Percentiles rank a stretch among this genome's conserved stretches.
phyloP scores from a whole-genome alignment of 1,140 invertebrate species.

The Ruditapes philippinarum region DNA sequence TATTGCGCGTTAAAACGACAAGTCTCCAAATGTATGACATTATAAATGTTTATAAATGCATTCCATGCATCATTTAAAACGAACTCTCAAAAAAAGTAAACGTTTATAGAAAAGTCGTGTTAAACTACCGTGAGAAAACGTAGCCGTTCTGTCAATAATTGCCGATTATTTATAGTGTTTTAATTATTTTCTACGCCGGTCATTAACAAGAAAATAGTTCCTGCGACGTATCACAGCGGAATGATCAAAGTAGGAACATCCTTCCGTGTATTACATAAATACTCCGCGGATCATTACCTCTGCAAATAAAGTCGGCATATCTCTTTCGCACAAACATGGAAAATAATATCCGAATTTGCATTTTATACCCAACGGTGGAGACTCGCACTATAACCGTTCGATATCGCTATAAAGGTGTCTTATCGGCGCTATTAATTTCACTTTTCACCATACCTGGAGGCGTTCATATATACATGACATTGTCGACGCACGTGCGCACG shows the following conservation, averaged over 20 bases:
- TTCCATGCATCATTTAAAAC: no score
- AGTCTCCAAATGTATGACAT: no score
- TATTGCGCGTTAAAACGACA: no score
- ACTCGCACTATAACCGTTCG: neutral
- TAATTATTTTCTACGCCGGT: conserved; percentile 33
- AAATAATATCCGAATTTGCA: conserved; percentile 47
- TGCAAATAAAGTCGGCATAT: conserved; percentile 30
- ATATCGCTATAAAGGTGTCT: neutral
- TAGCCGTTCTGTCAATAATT: neutral
- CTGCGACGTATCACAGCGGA: neutral
- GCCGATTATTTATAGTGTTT: neutral
- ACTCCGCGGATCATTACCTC: conserved; percentile 23
- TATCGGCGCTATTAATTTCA: conserved; percentile 41
- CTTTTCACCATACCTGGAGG: conserved; percentile 24
- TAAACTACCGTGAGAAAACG: neutral
- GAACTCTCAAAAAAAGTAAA: no score
- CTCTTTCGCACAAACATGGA: neutral
- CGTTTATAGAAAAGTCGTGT: neutral
- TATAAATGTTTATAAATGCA: no score
- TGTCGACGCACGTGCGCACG: conserved; percentile 17
- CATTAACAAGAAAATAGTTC: conserved; percentile 34
- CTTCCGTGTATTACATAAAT: conserved; percentile 24
- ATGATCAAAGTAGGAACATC: conserved; percentile 18
- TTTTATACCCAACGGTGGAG: conserved; percentile 40
- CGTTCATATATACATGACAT: conserved; percentile 25